Evolutionary conservation across 1,140 invertebrate genomes (phyloP).

Genomic region (Bicyclus anynana): DNA sequence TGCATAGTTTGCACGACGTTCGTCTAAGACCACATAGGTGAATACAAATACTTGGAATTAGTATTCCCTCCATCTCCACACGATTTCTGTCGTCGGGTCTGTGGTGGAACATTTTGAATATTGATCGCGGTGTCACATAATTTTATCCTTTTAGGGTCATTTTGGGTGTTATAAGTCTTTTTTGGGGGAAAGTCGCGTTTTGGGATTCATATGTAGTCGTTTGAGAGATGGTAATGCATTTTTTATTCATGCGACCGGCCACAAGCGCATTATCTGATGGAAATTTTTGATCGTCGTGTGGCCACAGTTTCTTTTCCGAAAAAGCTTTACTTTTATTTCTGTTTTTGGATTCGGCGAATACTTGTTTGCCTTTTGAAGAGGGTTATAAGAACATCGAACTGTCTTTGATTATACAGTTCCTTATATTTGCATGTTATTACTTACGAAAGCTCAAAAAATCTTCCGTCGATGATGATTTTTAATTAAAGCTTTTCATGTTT

Average conservation of each 20-base stretch:
- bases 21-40: slow-evolving; percentile 41
- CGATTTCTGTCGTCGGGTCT: slow-evolving; percentile 64
- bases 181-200: slow-evolving; percentile 48
- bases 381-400: too few species aligned
- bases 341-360: too few species aligned
- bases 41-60: slow-evolving; percentile 58
- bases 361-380: too few species aligned
- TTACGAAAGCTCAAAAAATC: too few species aligned
- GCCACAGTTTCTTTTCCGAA: not conserved
- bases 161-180: slow-evolving; percentile 29
- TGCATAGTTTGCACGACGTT: slow-evolving; percentile 44
- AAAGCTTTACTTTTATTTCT: not conserved
- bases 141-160: slow-evolving; percentile 34
- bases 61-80: slow-evolving; percentile 49
- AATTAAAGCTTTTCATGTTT: too few species aligned
- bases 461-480: too few species aligned
- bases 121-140: slow-evolving; percentile 45
- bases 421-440: too few species aligned
- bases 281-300: slow-evolving; percentile 3
- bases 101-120: slow-evolving; percentile 55
- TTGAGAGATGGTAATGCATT: slow-evolving; percentile 10
- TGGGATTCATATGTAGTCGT: slow-evolving; percentile 27
- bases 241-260: slow-evolving; percentile 9
- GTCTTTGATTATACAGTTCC: too few species aligned
- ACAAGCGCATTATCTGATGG: not conserved